These are phyloP conservation scores for Epinotia brunnichana DNA, from an alignment of 2,888 invertebrate species.

Conservation along the genomic window DNA sequence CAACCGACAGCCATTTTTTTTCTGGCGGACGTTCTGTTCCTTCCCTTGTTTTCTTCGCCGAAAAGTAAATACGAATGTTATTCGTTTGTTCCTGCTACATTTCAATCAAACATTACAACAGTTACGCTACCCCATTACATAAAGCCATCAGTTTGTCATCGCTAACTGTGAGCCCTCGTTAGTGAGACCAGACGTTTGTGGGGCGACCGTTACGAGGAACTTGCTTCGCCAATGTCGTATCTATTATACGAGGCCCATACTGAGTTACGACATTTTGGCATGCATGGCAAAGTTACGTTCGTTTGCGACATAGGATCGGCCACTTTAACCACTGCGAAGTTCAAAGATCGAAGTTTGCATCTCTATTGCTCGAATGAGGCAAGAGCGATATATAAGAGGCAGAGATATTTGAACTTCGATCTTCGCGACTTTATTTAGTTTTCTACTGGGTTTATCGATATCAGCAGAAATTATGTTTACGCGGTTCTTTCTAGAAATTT, in stretches of 20 bases:
- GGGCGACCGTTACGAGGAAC: slow-evolving; percentile 27
- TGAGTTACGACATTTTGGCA: slow-evolving; percentile 4
- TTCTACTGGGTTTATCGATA: background rate
- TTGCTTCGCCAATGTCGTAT: slow-evolving; percentile 5
- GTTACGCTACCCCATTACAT: slow-evolving; percentile 22
- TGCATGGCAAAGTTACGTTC: background rate
- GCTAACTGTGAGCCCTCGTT: slow-evolving; percentile 38
- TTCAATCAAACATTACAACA: background rate
- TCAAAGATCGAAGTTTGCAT: background rate
- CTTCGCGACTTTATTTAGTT: background rate
- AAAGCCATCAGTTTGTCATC: slow-evolving; percentile 36
- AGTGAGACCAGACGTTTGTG: slow-evolving; percentile 24
- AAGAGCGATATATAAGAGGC: background rate
- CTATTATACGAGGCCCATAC: background rate
- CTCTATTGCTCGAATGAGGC: background rate
- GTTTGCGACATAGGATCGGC: background rate
- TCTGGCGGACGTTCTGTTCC: no score
- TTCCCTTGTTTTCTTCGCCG: no score
- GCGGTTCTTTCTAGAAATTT: no score
- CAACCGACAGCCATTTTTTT: no score
- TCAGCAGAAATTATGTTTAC: no score
- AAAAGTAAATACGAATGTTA: background rate
- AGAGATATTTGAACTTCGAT: background rate
- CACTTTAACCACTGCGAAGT: background rate
- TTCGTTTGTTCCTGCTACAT: background rate